Percentiles rank a stretch among this genome's conserved stretches.
phyloP scores from a whole-genome alignment of 2,797 vertebrate species.

The Megalops cyprinoides region DNA sequence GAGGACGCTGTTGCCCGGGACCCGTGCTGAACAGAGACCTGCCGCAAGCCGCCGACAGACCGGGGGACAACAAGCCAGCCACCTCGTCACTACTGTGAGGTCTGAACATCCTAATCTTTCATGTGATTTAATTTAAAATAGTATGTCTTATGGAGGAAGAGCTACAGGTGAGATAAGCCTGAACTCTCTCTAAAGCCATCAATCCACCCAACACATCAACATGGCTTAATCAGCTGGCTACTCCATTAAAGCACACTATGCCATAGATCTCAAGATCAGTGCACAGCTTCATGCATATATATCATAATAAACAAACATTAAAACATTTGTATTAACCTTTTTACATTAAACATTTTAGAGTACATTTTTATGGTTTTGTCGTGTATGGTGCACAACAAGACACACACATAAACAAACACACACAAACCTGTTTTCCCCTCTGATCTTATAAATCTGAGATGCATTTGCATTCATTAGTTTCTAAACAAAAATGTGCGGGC shows the following conservation, averaged over 20 bases:
- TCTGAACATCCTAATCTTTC: background rate
- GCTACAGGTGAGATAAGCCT: background rate
- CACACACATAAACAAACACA: background rate
- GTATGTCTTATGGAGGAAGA: too few relatives aligned
- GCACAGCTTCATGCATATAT: slow-evolving; percentile 55
- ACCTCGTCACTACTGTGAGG: background rate
- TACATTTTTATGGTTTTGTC: too few relatives aligned
- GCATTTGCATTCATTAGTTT: too few relatives aligned
- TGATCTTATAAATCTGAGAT: too few relatives aligned
- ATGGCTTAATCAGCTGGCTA: slow-evolving; percentile 68
- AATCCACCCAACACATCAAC: slow-evolving; percentile 8
- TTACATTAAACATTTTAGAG: background rate
- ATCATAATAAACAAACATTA: slow-evolving; percentile 56
- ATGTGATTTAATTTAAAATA: background rate
- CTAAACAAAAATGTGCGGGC: too few relatives aligned
- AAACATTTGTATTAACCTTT: slow-evolving; percentile 49
- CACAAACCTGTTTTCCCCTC: too few relatives aligned
- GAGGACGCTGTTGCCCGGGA: too few relatives aligned
- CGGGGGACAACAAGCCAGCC: slow-evolving; percentile 41
- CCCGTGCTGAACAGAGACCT: slow-evolving; percentile 84
- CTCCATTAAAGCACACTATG: slow-evolving; percentile 72
- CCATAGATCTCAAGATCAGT: slow-evolving; percentile 75
- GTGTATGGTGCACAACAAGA: too few relatives aligned
- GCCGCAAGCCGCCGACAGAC: slow-evolving; percentile 71
- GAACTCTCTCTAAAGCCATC: background rate